Conservation (phyloP, 30 jellyfish, hydroid and myxozoan species). For the Aurelia aurita complex sp. Pacific region DNA sequence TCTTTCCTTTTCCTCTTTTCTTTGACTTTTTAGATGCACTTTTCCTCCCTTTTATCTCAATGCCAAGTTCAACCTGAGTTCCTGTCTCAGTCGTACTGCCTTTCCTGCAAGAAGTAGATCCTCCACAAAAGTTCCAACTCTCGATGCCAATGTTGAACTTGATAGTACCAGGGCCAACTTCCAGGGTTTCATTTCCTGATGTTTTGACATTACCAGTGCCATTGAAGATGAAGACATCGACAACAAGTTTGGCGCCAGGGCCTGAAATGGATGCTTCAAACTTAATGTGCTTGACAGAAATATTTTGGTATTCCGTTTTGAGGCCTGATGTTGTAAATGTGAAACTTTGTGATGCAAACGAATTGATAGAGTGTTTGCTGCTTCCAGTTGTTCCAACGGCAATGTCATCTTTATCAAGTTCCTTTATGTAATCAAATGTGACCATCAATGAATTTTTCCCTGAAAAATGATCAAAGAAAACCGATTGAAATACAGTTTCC, state of each 20-base stretch:
- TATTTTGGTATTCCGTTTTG: slow-evolving; percentile 16
- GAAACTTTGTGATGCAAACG: slow-evolving; percentile 28
- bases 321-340: slow-evolving; percentile 26
- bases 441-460: not conserved
- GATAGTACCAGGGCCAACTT: slow-evolving; percentile 19
- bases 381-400: slow-evolving; percentile 17
- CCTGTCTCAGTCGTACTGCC: not conserved
- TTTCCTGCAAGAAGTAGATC: not conserved
- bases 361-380: slow-evolving; percentile 29
- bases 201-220: slow-evolving; percentile 42
- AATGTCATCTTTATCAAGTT: not conserved
- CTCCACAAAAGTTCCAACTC: slow-evolving; percentile 49
- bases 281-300: slow-evolving; percentile 13
- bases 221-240: slow-evolving; percentile 23
- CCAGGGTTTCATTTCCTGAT: slow-evolving; percentile 3
- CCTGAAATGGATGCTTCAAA: slow-evolving; percentile 1
- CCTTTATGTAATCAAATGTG: not conserved
- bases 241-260: too few species aligned
- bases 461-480: too few species aligned
- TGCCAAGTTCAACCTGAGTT: too few species aligned
- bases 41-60: too few species aligned
- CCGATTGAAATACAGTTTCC: too few species aligned
- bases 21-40: too few species aligned
- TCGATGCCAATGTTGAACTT: slow-evolving; percentile 19
- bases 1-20: too few species aligned